A percentile compares a stretch with the other conserved stretches of the same genome.
Conservation (phyloP, 2,797 vertebrate genomes). For the Eupleurogrammus muticus region DNA sequence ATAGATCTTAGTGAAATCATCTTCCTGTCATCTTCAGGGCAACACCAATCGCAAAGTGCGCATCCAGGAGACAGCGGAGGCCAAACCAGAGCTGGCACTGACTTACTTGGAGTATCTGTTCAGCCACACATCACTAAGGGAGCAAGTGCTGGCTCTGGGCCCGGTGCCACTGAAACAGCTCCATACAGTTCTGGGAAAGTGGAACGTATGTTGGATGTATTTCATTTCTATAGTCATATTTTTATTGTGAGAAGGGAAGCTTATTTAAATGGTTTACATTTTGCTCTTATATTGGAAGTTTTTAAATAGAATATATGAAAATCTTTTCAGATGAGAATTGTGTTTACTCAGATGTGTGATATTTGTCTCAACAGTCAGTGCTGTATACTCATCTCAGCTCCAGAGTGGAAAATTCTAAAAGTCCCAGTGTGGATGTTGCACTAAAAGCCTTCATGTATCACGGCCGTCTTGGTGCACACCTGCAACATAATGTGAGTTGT, state of each 20-base stretch:
- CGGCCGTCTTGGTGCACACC: conserved; percentile 87
- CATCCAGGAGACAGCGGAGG: conserved; percentile 80
- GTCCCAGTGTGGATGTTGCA: conserved; percentile 75
- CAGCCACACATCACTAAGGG: conserved; percentile 82
- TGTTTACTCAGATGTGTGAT: conserved; percentile 6
- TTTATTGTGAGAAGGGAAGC: not conserved
- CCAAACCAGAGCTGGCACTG: conserved; percentile 89
- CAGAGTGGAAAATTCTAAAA: conserved; percentile 40
- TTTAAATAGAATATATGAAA: no score
- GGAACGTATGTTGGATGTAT: conserved; percentile 82
- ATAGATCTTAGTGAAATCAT: not conserved
- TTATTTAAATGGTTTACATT: no score
- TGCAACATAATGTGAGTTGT: conserved; percentile 87
- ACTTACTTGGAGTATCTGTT: conserved; percentile 91
- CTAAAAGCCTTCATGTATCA: conserved; percentile 87
- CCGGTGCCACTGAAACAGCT: conserved; percentile 85
- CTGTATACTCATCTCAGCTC: conserved; percentile 82
- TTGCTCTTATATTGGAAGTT: no score
- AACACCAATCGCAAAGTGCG: conserved; percentile 77
- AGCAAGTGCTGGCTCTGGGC: conserved; percentile 82
- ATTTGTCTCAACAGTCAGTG: conserved; percentile 76
- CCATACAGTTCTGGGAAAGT: conserved; percentile 82
- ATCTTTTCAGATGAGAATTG: no score
- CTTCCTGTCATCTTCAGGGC: conserved; percentile 66
- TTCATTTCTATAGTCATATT: not conserved